These are phyloP conservation scores for Anguilla marmorata DNA, from an alignment of 2,797 vertebrate species.

Conservation along the genomic window DNA sequence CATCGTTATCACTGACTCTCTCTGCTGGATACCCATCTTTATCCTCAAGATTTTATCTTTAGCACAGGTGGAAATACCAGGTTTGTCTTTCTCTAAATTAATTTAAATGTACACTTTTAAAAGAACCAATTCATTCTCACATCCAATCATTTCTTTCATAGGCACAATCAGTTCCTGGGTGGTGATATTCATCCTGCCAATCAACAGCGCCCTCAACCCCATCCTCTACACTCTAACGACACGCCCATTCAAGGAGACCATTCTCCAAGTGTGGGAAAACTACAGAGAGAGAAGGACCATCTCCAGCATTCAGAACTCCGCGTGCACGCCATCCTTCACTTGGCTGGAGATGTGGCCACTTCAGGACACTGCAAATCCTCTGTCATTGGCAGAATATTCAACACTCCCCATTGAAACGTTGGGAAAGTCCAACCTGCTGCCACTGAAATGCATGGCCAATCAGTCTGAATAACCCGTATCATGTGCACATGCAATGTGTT, in stretches of 20 bases:
- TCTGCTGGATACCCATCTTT: conserved; percentile 99
- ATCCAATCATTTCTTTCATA: conserved; percentile 50
- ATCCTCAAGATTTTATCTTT: conserved; percentile 93
- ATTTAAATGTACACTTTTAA: neutral
- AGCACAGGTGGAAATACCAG: conserved; percentile 93
- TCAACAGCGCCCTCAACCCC: conserved; percentile 95
- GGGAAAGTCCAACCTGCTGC: conserved; percentile 41
- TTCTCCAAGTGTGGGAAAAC: conserved; percentile 89
- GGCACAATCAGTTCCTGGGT: conserved; percentile 96
- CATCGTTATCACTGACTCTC: conserved; percentile 93
- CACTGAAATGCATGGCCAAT: neutral
- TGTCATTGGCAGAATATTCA: conserved; percentile 61
- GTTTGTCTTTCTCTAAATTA: conserved; percentile 56
- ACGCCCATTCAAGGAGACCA: conserved; percentile 94
- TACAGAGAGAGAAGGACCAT: conserved; percentile 81
- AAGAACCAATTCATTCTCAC: neutral
- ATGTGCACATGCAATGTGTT: neutral
- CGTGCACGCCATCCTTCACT: conserved; percentile 79
- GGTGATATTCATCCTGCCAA: conserved; percentile 96
- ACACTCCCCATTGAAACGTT: conserved; percentile 63
- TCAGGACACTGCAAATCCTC: conserved; percentile 72
- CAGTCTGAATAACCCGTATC: neutral
- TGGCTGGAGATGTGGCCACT: conserved; percentile 92
- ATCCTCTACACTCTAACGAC: conserved; percentile 97
- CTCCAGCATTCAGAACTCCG: conserved; percentile 67